phyloP scores from a whole-genome alignment of 2,888 invertebrate species.

The Bimastos eiseni region DNA sequence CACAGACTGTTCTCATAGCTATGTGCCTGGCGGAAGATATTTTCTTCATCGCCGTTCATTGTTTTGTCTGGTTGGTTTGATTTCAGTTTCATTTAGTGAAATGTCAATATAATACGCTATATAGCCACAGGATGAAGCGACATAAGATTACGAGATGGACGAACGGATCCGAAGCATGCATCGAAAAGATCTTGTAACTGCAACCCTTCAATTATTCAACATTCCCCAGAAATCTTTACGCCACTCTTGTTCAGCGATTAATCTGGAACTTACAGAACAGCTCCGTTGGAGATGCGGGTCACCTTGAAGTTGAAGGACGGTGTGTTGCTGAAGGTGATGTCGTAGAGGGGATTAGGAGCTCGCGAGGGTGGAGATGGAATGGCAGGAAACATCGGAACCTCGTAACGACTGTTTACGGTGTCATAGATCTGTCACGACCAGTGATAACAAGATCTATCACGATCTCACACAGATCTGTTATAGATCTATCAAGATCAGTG shows the following conservation, averaged over 20 bases:
- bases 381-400: conserved; percentile 39
- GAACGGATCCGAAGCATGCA: too few relatives aligned
- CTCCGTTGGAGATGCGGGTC: neutral
- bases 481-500: conserved; percentile 35
- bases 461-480: too few relatives aligned
- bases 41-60: too few relatives aligned
- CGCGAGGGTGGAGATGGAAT: conserved; percentile 22
- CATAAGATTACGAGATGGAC: too few relatives aligned
- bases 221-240: neutral
- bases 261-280: conserved; percentile 27
- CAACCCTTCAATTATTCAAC: too few relatives aligned
- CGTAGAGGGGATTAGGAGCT: conserved; percentile 34
- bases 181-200: too few relatives aligned
- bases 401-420: conserved; percentile 38
- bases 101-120: too few relatives aligned
- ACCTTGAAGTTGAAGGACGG: conserved; percentile 35
- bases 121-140: too few relatives aligned
- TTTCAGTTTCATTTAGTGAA: too few relatives aligned
- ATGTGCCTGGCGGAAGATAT: too few relatives aligned
- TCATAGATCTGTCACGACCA: conserved; percentile 39
- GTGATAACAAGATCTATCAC: neutral
- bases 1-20: too few relatives aligned
- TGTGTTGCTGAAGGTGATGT: conserved; percentile 22
- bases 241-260: neutral
- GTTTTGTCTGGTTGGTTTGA: too few relatives aligned